Base-by-base conservation (phyloP, 2,797 vertebrate genomes). In the Gila robusta region DNA sequence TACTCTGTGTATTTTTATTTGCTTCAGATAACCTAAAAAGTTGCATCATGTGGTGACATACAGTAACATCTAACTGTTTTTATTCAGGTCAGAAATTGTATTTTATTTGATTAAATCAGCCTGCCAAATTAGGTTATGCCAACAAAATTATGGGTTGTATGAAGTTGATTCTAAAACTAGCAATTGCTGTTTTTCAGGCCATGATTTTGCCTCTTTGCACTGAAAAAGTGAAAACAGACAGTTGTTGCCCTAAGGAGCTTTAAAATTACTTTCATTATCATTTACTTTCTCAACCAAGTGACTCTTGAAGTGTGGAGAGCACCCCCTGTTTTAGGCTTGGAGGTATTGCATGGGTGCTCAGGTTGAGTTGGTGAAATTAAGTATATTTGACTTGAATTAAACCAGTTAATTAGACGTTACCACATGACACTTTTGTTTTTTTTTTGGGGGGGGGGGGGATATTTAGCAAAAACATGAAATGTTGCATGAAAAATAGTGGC, bases 231-330 rank as follows among this genome's bases (percentile, higher is more conserved):
- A 9, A 78, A 39, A 59, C 23, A 35, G 28, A 76, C 74, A 62
- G 39, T 16, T 44, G n/a, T 47, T 3, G 9, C 23, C 59, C n/a
- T 19, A 39, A 9, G 35, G 54, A 78, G 23, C 7, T 78, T 59
- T 78, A 39, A 59, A 78, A 78, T 78, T n/a, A 39, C 21, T 77
- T 77, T 56, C 3, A 23, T 37, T 78, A 56, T n/a, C 12, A 39
- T 59, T 76, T 52, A 21, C 26, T 19, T 52, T 76, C 23, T n/a
- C 4, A 59, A 39, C 21, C 28, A 76, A 76, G 26, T 21, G 26
- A 17, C 72, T 76, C 44, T 73, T 47, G 12, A 54, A 76, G 49
- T 76, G 49, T 54, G 49, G 19, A 23, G 49, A 54, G 49, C 2
- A 3, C 28, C 73, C 28, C 28, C 35, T 59, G 35, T 21, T 39